These are phyloP conservation scores for Rafetus swinhoei DNA, from an alignment of 2,113 vertebrate species.

Conservation along the genomic window DNA sequence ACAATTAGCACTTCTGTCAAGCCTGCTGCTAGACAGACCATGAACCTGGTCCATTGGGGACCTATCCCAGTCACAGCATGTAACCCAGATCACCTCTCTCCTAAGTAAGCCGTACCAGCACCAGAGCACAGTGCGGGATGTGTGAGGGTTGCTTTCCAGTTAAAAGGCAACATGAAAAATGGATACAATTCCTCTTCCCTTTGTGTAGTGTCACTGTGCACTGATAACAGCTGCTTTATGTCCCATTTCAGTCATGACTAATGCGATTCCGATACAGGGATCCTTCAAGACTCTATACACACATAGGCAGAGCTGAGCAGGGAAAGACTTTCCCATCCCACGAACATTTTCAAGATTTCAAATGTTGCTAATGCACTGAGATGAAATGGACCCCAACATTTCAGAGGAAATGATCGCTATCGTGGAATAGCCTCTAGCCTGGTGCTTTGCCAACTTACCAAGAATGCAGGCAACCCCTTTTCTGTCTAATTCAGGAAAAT, in stretches of 20 bases:
- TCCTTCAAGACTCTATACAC: not conserved
- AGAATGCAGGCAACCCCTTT: too few species aligned
- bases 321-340: too few species aligned
- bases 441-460: too few species aligned
- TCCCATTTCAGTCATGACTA: not conserved
- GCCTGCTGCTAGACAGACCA: not conserved
- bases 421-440: too few species aligned
- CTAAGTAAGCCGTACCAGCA: not conserved
- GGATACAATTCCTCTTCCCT: not conserved
- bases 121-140: rapidly evolving
- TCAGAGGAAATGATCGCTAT: too few species aligned
- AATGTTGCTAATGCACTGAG: too few species aligned
- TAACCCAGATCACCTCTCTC: not conserved
- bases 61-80: rapidly evolving
- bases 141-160: rapidly evolving
- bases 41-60: not conserved
- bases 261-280: not conserved
- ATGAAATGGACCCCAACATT: too few species aligned
- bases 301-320: too few species aligned
- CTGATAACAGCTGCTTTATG: not conserved
- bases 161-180: not conserved
- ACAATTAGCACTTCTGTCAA: not conserved
- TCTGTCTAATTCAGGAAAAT: too few species aligned
- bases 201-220: not conserved
- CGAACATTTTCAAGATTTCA: too few species aligned